Percentiles rank a stretch among this genome's conserved stretches.
These are phyloP conservation scores for Drosophila colorata DNA, from an alignment of 2,888 invertebrate genomes.

Conservation along the genomic window DNA sequence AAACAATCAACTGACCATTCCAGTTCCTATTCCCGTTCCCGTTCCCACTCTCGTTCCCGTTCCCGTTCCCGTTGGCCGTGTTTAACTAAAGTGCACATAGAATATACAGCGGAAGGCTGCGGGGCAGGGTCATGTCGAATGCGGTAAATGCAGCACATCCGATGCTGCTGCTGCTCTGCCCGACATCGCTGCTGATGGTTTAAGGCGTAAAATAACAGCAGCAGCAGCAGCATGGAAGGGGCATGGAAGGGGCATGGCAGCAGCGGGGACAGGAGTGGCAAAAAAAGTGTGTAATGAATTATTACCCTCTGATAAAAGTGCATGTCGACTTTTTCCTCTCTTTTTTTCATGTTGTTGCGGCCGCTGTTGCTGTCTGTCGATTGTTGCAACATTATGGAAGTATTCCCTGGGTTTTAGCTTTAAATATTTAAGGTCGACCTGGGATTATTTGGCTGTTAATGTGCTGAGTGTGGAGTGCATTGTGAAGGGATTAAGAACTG, in stretches of 20 bases:
- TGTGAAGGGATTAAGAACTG: not conserved
- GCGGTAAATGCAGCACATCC: conserved; percentile 79
- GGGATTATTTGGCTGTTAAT: not conserved
- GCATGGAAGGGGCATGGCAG: conserved; percentile 2
- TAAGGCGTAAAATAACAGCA: conserved; percentile 62
- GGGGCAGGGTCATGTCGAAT: conserved; percentile 64
- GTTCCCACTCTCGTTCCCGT: conserved; percentile 6
- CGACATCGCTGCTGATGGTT: conserved; percentile 59
- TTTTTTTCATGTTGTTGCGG: conserved; percentile 11
- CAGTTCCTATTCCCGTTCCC: conserved; percentile 8
- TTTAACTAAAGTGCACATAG: conserved; percentile 41
- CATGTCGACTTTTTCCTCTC: conserved; percentile 63
- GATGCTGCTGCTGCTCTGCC: conserved; percentile 40
- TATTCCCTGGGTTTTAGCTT: conserved; percentile 34
- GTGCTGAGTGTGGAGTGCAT: not conserved
- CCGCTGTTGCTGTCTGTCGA: conserved; percentile 34
- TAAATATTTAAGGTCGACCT: conserved; percentile 27
- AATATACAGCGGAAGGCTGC: conserved; percentile 7
- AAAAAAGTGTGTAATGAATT: conserved; percentile 80
- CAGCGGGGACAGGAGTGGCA: conserved; percentile 29
- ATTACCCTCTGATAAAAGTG: conserved; percentile 83
- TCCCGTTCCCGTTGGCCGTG: not conserved
- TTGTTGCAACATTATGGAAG: conserved; percentile 36
- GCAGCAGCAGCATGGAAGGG: conserved; percentile 4
- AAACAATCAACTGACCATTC: conserved; percentile 61